These are phyloP conservation scores for Drosophila subpulchrella DNA, from an alignment of 1,140 invertebrate genomes.

Conservation along the genomic window DNA sequence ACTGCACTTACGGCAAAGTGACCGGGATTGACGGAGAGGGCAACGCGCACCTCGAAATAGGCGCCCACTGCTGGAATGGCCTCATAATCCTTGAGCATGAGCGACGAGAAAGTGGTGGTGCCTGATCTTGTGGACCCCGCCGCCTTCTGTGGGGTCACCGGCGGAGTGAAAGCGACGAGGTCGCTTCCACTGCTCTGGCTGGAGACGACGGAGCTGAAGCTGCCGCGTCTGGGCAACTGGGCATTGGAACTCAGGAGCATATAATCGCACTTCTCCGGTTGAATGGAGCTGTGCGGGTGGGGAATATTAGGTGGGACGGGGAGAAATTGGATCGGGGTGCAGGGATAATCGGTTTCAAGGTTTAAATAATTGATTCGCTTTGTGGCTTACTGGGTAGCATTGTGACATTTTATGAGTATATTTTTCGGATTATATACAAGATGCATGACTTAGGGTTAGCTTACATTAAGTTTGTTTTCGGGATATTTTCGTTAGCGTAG, in stretches of 20 bases:
- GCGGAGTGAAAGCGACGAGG: slow-evolving; percentile 33
- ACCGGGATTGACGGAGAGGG: slow-evolving; percentile 72
- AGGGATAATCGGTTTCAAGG: slow-evolving; percentile 1
- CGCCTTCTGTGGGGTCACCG: slow-evolving; percentile 56
- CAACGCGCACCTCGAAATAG: slow-evolving; percentile 76
- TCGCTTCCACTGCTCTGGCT: slow-evolving; percentile 64
- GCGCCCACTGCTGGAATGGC: slow-evolving; percentile 69
- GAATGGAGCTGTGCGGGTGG: slow-evolving; percentile 36
- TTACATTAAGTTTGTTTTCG: slow-evolving; percentile 58
- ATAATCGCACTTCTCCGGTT: slow-evolving; percentile 56
- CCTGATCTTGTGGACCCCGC: not conserved
- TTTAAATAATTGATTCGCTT: slow-evolving; percentile 46
- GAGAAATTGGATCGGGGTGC: not conserved
- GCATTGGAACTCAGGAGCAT: slow-evolving; percentile 50
- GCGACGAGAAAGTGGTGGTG: slow-evolving; percentile 16
- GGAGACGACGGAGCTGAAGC: slow-evolving; percentile 64
- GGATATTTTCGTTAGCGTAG: slow-evolving; percentile 48
- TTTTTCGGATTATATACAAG: slow-evolving; percentile 38
- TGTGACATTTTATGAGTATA: slow-evolving; percentile 29
- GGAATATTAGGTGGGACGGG: slow-evolving; percentile 1
- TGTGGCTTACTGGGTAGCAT: slow-evolving; percentile 20
- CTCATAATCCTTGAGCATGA: slow-evolving; percentile 63
- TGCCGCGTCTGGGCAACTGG: slow-evolving; percentile 55
- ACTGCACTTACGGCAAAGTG: slow-evolving; percentile 67
- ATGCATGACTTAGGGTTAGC: slow-evolving; percentile 57